Base-by-base conservation (phyloP, 2,113 vertebrate genomes). In the Manacus vitellinus region DNA sequence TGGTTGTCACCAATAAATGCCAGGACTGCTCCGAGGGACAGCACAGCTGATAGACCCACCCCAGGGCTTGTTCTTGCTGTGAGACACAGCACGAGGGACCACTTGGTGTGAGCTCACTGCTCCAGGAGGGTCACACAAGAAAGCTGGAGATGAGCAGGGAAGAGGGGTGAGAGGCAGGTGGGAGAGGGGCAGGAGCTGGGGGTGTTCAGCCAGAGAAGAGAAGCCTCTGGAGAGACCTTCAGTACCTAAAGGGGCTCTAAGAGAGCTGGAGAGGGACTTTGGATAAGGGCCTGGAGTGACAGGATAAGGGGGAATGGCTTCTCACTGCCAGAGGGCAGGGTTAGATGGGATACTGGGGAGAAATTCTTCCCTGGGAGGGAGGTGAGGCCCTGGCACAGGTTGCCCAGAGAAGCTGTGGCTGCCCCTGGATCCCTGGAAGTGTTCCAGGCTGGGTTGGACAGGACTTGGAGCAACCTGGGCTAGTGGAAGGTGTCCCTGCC, bases 91-190 rank as follows among this genome's bases (percentile, higher is more conserved):
- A 37, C 2, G 0, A 30, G 78, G 18, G 55, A 30, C 8, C 20
- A 0, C 30, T 35, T 3, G 51, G 51, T 28, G 17, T 6, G 63
- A 59, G 11, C 7, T 31, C 1, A 5, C 8, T 46, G 72, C 71
- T 59, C 58, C 3, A 1, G 10, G 24, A 4, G 6, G 3, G 2
- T 4, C 3, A 3, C 39, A 9, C 19, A 3, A 17, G 77, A 21
- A 17, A 17, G 54, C 9, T 51, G 30, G 49, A 18, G 24, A 10
- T 9, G 2, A 30, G 43, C n/a, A 18, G 39, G 51, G 66, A 15
- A 10, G 16, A 19, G 22, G 14, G 62, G 20, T 27, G 23, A 16
- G 31, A 6, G n/a, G 70, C 33, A 37, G 47, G 35, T 35, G 41
- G 6, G 39, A 73, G 39, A n/a, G 52, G 22, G 19, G 16, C 18